Evolutionary conservation across 2,888 invertebrate genomes (phyloP), one percentile per base, ranked within the genome.

Genomic region (Deladenus siricidicola): DNA sequence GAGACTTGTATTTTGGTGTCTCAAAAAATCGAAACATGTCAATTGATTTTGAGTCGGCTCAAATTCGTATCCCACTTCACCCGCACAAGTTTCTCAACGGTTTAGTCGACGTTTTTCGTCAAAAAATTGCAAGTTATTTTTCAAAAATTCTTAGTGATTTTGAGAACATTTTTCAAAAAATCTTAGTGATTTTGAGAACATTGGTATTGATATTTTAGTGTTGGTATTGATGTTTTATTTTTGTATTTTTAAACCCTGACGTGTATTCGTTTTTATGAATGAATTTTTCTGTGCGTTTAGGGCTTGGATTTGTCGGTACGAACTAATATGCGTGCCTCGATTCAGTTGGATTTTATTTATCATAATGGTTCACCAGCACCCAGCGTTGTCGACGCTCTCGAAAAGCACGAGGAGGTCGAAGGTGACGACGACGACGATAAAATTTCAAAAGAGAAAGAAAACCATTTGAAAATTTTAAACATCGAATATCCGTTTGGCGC

Each of bases 31-130:
- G 85, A 72, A 87, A 88, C 50, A 83, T 86, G 47, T 85, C 88
- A 70, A 86, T 88, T n/a, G 87, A 87, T 78, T 91, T 89, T 80
- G 89, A 93, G 78, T 89, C 90, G 83, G 87, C 90, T 52, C 88
- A 91, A 79, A 83, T 94, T 63, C 86, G 87, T 77, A 85, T 85
- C 69, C 85, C 87, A 58, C 89, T 90, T 1, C 83, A 85, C 26
- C 87, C 89, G 72, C 90, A 88, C 76, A 86, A 86, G 70, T 88
- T 90, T 81, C 84, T 96, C 0, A 23, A 80, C 74, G 86, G 86
- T 2, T 83, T 94, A 52, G 82, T 91, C 43, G 86, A 88, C 72
- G 82, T 94, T 65, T 94, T 96, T 79, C 90, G 90, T 81, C 87
- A 88, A 26, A 94, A 85, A 85, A 88, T 78, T 85, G 87, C 82